Percentiles rank a stretch among this genome's conserved stretches.
Conservation (phyloP, 2,888 invertebrate species). For the Limnephilus marmoratus region DNA sequence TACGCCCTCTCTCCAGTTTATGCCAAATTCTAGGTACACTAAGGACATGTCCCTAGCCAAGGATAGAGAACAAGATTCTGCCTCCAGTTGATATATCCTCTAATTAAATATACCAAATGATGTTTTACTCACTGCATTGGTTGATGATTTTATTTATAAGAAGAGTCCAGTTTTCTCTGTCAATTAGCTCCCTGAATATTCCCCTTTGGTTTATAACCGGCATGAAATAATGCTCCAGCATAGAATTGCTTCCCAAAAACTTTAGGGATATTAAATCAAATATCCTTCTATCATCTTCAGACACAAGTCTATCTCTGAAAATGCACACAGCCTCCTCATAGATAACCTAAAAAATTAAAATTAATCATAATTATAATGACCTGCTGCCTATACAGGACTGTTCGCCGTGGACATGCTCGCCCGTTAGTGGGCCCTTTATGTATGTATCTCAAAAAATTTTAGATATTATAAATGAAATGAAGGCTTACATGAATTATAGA, state of each 20-base stretch:
- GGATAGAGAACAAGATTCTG: too few relatives aligned
- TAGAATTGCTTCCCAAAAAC: conserved; percentile 69
- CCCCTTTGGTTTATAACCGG: conserved; percentile 71
- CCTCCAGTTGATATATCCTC: background rate
- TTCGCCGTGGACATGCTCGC: too few relatives aligned
- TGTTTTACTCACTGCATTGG: conserved; percentile 79
- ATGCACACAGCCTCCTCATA: conserved; percentile 85
- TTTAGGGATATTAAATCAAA: conserved; percentile 81
- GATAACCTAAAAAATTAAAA: conserved; percentile 77
- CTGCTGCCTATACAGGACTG: too few relatives aligned
- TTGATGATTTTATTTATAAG: conserved; percentile 80
- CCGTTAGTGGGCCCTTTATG: too few relatives aligned
- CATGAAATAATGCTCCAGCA: conserved; percentile 69
- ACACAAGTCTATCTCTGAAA: conserved; percentile 86
- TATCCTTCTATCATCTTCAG: conserved; percentile 80
- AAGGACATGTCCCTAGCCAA: too few relatives aligned
- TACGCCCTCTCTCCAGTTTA: too few relatives aligned
- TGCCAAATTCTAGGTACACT: too few relatives aligned
- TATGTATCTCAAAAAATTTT: conserved; percentile 11
- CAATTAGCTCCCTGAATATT: conserved; percentile 72
- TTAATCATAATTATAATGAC: conserved; percentile 29
- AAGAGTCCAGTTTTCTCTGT: conserved; percentile 80
- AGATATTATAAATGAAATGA: background rate
- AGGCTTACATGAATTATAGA: conserved; percentile 52
- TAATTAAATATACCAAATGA: background rate